Base-by-base conservation (phyloP, 2,113 vertebrate species). In the Calcarius ornatus region DNA sequence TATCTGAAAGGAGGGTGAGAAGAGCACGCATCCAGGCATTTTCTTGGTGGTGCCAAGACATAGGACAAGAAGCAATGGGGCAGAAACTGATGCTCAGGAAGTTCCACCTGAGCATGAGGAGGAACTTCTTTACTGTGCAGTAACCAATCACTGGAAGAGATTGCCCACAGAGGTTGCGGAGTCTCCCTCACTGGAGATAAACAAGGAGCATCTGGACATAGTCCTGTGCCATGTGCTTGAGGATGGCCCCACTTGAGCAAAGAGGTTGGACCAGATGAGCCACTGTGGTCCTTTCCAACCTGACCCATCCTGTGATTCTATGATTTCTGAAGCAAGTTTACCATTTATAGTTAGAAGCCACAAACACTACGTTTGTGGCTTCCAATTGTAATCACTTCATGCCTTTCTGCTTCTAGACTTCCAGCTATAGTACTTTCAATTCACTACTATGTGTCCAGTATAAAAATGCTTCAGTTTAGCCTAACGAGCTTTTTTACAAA, bases 141-240 rank as follows among this genome's bases (percentile, higher is more conserved):
- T 54, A 2, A 35, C 21, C 1, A 5, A 4, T 7, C 30, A 13
- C 25, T 31, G 21, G 40, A 48, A 54, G 3, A 47, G n/a, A 25
- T 19, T 31, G 11, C 2, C 40, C n/a, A 31, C 12, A 81, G 8
- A 42, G 11, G 3, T 1, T 40, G 40, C 35, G 24, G 27, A 35
- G 12, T 48, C 30, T 42, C 14, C 15, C 12, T 42, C 35, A 31
- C 47, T 31, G 21, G 25, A 42, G 14, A 54, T 20, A 48, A 5
- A 9, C 17, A 15, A 54, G n/a, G 35, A 54, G 4, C 15, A 61
- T 20, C 63, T 42, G 21, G 10, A 31, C 13, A 31, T 2, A 42
- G 5, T 37, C 19, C 42, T 77, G 47, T 76, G 47, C 40, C 5
- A 10, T 16, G n/a, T 35, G 11, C 17, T 48, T 0, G 0, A 42